These are phyloP conservation scores for Onychomys arenicola DNA, from an alignment of 2,797 vertebrate species.

Conservation along the genomic window DNA sequence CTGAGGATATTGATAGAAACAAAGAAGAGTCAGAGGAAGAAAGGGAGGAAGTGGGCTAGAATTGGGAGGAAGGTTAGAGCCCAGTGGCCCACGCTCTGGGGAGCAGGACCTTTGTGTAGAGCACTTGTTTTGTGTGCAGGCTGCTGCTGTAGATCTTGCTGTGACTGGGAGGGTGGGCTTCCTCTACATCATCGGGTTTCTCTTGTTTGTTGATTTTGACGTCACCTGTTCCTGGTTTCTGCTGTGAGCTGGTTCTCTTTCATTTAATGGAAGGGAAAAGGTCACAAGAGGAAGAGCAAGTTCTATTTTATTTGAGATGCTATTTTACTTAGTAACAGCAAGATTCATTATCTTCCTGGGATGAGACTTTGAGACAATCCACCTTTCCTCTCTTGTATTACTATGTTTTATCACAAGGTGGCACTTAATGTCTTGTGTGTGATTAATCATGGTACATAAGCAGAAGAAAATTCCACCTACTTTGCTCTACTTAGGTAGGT, in stretches of 20 bases:
- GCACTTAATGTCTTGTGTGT: constrained; percentile 69
- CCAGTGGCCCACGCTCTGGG: background rate
- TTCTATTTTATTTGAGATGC: constrained; percentile 27
- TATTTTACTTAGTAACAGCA: background rate
- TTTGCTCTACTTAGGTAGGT: constrained; percentile 38
- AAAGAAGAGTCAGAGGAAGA: background rate
- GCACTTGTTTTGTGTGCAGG: background rate
- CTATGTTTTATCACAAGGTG: constrained; percentile 81
- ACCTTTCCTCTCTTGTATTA: constrained; percentile 50
- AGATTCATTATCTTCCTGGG: constrained; percentile 3
- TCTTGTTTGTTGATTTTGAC: background rate
- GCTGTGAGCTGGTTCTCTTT: background rate
- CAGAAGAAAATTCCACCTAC: background rate
- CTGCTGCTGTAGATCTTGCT: too few relatives aligned
- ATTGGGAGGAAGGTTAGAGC: background rate
- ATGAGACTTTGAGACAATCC: background rate
- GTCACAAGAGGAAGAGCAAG: background rate
- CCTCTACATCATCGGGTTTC: background rate
- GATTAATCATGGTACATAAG: background rate
- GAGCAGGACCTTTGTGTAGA: background rate
- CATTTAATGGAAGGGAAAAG: background rate
- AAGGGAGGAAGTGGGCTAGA: background rate
- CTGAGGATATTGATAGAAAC: background rate
- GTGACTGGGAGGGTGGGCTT: background rate
- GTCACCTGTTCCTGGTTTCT: background rate